Base-by-base conservation (phyloP, 2,113 vertebrate species). In the Meles meles region DNA sequence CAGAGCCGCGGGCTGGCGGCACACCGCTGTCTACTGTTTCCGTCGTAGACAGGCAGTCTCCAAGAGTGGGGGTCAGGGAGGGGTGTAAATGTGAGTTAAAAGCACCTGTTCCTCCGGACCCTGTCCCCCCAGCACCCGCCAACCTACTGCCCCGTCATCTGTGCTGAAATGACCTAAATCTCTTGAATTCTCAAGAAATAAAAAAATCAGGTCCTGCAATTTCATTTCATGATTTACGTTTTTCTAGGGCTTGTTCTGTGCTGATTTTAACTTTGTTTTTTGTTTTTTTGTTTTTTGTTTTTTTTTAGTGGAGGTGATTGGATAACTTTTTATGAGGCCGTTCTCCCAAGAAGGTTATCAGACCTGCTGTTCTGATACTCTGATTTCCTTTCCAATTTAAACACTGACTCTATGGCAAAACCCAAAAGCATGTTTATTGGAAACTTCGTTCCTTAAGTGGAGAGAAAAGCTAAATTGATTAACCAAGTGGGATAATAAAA, bases 311-410 rank as follows among this genome's bases (percentile, higher is more conserved):
- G 34, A 52, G n/a, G 39, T 21, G 59, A 7, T 71, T 67, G 42
- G 39, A 21, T 81, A 15, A 42, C 27, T 42, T 89, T 25, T 92
- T 49, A 55, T 34, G 55, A 86, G 80, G 47, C 20, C 31, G 23
- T 81, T 63, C 52, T 72, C 34, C 44, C 23, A 25, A 42, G 83
- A 84, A 55, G 76, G 65, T 13, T 61, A 7, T 6, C 10, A 67
- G 7, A 6, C 15, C 42, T 80, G 37, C 18, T 44, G 7, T 84
- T 89, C 27, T 76, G 42, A 71, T 74, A 29, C 10, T 74, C 76
- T 49, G 12, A 37, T 92, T 94, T 92, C 59, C n/a, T 90, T 86
- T 94, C 80, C 31, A 84, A 1, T 84, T 42, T n/a, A 81, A 80
- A 63, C 29, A 17, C 79, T 15, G 63, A 85, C 72, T 91, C 27